A percentile compares a stretch with the other conserved stretches of the same genome.
Conservation (phyloP, 2,797 vertebrate species). For the Centropyge bicolor region DNA sequence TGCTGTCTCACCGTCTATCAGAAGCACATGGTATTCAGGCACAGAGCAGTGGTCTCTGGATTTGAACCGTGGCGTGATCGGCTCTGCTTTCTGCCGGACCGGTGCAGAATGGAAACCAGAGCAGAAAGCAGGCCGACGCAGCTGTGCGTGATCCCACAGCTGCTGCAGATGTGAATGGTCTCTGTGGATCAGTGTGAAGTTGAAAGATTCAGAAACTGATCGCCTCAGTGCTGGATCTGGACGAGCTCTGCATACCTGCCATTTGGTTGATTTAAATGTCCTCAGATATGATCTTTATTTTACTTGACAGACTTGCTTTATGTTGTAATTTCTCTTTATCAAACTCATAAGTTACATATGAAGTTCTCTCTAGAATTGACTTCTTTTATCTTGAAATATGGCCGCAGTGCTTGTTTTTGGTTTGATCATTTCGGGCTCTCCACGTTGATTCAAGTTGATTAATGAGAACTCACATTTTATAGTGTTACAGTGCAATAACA, state of each 20-base stretch:
- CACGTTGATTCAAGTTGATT: not conserved
- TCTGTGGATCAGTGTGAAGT: slow-evolving; percentile 4
- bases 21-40: slow-evolving; percentile 24
- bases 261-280: slow-evolving; percentile 4
- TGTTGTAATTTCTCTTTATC: not conserved
- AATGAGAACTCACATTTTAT: not conserved
- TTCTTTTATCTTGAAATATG: not conserved
- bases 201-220: not conserved
- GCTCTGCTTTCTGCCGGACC: slow-evolving; percentile 9
- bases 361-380: not conserved
- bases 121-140: not conserved
- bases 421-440: not conserved
- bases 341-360: not conserved
- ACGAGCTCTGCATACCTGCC: not conserved
- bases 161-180: slow-evolving; percentile 19
- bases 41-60: slow-evolving; percentile 12
- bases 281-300: not conserved
- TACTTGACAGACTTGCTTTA: not conserved
- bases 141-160: slow-evolving; percentile 13
- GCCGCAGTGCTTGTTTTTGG: not conserved
- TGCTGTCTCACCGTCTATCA: not conserved
- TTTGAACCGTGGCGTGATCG: not conserved
- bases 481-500: not conserved
- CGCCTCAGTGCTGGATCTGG: not conserved
- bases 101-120: slow-evolving; percentile 2